Base-by-base conservation (phyloP, 2,113 vertebrate species). In the Heterotis niloticus region DNA sequence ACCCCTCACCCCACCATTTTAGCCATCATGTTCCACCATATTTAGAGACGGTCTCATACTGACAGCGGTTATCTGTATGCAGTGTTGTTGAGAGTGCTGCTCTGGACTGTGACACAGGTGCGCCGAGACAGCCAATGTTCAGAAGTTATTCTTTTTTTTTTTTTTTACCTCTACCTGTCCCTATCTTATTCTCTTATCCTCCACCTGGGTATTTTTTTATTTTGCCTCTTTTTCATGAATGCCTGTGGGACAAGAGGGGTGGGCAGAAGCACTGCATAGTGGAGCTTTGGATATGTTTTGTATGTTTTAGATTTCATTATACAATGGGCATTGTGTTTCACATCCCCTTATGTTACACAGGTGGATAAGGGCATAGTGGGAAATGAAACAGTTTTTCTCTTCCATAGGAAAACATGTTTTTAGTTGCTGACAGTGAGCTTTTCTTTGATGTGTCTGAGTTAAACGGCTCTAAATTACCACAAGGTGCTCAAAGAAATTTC, bases 1-100 rank as follows among this genome's bases (percentile, higher is more conserved):
- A 66, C 5, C 13, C 26, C 51, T 44, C 29, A 18, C 14, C 2
- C 18, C 59, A n/a, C 44, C 44, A 29, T 72, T 79, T 79, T 64
- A 52, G 28, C 60, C 60, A 14, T 64, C 60, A 64, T 44, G 34
- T 44, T 44, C 7, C 34, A 60, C 73, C 20, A 65, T 73, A n/a
- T 79, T 79, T 24, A 64, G 7, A 79, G 34, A 56, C 70, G 56
- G 59, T 79, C 26, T 65, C 56, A 74, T 23, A 73, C 26, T 60
- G 60, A 62, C 29, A 52, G 26, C 34, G 54, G 44, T 18, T 73
- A 79, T 54, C 72, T 66, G 51, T 62, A 79, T 23, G 60, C 7
- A 13, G 54, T 20, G 67, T 17, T 70, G 26, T 16, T 24, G 5
- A 64, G 59, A 73, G 24, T 4, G 52, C 34, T 44, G 3, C 7